These are phyloP conservation scores for Poeciliopsis paucimaculata DNA, from an alignment of 2,797 vertebrate genomes.

Conservation along the genomic window DNA sequence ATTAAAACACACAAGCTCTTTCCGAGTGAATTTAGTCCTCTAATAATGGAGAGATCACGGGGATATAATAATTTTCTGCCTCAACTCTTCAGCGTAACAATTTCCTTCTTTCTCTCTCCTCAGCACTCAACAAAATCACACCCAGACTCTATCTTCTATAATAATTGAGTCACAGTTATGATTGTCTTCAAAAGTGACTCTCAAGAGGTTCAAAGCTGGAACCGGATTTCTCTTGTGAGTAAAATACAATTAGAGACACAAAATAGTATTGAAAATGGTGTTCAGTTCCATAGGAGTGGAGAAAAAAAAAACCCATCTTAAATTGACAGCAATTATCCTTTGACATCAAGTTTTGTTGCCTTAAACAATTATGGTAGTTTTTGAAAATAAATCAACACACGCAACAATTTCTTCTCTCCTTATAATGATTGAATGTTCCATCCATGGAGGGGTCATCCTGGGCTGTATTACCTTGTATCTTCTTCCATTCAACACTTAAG, in stretches of 20 bases:
- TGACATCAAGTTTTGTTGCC: slow-evolving; percentile 8
- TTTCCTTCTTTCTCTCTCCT: not conserved
- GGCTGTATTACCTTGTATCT: slow-evolving; percentile 28
- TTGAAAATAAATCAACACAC: slow-evolving; percentile 23
- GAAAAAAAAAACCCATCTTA: slow-evolving; percentile 8
- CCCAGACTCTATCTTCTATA: not conserved
- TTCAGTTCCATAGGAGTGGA: slow-evolving; percentile 18
- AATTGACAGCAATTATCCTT: slow-evolving; percentile 44
- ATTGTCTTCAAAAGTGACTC: slow-evolving; percentile 7
- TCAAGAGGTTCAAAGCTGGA: slow-evolving; percentile 11
- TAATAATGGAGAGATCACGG: not conserved
- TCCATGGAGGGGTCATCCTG: not conserved
- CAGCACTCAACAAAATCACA: not conserved
- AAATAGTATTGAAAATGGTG: not conserved
- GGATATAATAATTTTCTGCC: not conserved
- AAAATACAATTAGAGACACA: slow-evolving; percentile 15
- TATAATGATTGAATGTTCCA: slow-evolving; percentile 8
- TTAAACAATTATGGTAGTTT: not conserved
- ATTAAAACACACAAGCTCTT: not conserved
- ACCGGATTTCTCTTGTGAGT: slow-evolving; percentile 14
- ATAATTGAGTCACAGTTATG: slow-evolving; percentile 4
- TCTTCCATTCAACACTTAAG: slow-evolving; percentile 18
- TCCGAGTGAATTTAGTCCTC: not conserved
- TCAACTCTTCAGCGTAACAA: not conserved
- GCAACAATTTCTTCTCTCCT: not conserved